Base-by-base conservation (phyloP, 2,888 invertebrate genomes). In the Malthinus seriepunctatus region DNA sequence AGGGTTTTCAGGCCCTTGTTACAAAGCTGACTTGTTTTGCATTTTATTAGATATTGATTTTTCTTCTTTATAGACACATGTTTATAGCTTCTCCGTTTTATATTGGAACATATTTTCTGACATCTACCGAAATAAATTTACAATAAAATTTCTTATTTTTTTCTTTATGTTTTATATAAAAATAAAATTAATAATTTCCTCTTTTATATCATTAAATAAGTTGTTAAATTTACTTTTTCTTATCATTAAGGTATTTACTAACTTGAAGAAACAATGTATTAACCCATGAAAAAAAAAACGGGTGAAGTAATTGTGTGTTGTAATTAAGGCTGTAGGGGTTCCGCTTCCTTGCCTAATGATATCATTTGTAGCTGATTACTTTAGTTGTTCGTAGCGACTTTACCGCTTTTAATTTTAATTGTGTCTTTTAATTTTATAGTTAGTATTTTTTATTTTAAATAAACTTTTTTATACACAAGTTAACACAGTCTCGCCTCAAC, bases 321-420 rank as follows among this genome's bases (percentile, higher is more conserved):
- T 55, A 55, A 55, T 55, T 55, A 55, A 48, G 55, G 49, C 55
- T 47, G 55, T 42, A 47, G 55, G 55, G 55, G 55, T 48, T 49
- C 55, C 42, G 42, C 23, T 39, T 34, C 47, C 55, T 47, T 49
- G 49, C 55, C 12, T 49, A 39, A 47, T 55, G 55, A 55, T 55
- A 55, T 55, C 49, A 38, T 55, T 55, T 53, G 53, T 53, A 46
- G 53, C 47, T 53, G 53, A 53, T 53, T 45, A 53, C 53, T 53
- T 53, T 53, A 38, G 53, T 35, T 47, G 53, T 37, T 46, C 15
- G 42, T 55, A 48, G 48, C 55, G 47, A 47, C 47, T 55, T 49
- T 47, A 34, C 49, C 42, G 55, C 53, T 31, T 53, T 31, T 53
- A 46, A 37, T 33, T 37, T 53, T 35, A 53, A 53, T 53, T 53